Conservation (phyloP, 92 coral and sea anemone genomes). For the Parazoanthus swiftii region DNA sequence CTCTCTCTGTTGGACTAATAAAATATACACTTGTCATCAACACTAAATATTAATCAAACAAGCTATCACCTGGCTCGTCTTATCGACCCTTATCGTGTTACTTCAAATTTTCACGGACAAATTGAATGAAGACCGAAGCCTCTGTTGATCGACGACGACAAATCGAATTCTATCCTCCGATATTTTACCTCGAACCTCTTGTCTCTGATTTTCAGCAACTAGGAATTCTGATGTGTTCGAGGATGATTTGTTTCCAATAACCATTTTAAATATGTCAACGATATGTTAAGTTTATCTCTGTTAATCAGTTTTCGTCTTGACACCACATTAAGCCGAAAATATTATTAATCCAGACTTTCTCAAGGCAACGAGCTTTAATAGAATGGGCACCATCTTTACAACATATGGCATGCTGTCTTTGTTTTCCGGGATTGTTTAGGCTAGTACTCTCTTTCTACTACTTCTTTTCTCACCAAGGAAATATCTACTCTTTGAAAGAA, state of each 20-base stretch:
- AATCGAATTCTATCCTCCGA: constrained; percentile 26
- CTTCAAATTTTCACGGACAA: constrained; percentile 33
- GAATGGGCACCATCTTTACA: constrained; percentile 9
- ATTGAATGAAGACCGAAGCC: constrained; percentile 21
- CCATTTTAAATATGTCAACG: background rate
- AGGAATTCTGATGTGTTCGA: background rate
- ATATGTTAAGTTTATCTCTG: background rate
- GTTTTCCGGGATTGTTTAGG: constrained; percentile 22
- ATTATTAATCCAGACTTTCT: constrained; percentile 10
- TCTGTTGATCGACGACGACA: constrained; percentile 38
- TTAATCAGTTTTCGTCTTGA: constrained; percentile 24
- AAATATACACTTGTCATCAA: constrained; percentile 58
- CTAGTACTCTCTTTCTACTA: background rate
- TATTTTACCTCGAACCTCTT: background rate
- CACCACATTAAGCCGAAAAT: constrained; percentile 9
- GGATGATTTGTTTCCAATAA: background rate
- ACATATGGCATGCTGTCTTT: constrained; percentile 4
- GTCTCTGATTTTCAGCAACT: constrained; percentile 2
- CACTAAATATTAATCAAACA: constrained; percentile 8
- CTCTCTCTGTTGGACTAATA: constrained; percentile 83
- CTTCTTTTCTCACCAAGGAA: constrained; percentile 6
- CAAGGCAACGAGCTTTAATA: background rate
- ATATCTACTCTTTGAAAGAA: constrained; percentile 13
- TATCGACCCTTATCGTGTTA: constrained; percentile 5
- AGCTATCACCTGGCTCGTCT: constrained; percentile 18